A percentile compares a stretch with the other conserved stretches of the same genome.
phyloP scores from a whole-genome alignment of 2,113 vertebrate genomes.

The Sardina pilchardus region DNA sequence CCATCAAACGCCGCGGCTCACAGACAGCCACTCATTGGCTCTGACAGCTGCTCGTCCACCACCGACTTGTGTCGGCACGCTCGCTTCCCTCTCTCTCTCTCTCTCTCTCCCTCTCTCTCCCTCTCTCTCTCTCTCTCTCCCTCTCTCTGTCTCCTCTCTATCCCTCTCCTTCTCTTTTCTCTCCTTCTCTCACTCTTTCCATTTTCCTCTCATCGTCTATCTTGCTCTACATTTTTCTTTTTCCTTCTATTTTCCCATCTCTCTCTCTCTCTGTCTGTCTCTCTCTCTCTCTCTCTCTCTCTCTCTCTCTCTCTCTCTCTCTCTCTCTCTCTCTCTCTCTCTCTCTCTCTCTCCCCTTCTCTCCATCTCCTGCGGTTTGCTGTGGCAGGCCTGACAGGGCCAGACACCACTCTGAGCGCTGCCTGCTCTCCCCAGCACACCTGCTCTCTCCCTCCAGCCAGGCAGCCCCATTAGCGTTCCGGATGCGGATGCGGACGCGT shows the following conservation, averaged over 20 bases:
- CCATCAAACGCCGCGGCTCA: conserved; percentile 58
- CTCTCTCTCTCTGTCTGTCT: neutral
- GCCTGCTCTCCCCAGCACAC: neutral
- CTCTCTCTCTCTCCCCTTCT: neutral
- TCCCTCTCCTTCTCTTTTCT: neutral
- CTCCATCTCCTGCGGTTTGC: neutral
- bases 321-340: neutral
- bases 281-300: neutral
- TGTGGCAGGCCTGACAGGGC: neutral
- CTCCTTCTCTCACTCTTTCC: neutral
- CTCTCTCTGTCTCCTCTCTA: neutral
- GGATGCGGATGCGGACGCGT: neutral
- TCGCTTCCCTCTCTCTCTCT: neutral
- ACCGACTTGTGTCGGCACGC: conserved; percentile 60
- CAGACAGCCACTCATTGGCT: conserved; percentile 43
- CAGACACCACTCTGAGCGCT: neutral
- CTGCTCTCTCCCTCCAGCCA: neutral
- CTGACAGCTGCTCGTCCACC: conserved; percentile 58
- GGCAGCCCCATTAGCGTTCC: neutral
- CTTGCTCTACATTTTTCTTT: neutral
- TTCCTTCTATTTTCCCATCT: neutral
- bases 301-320: neutral
- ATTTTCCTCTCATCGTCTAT: neutral
- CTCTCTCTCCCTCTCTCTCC: neutral
- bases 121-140: neutral